phyloP scores from a whole-genome alignment of 1,140 invertebrate species.

The Drosophila kohkoa region DNA sequence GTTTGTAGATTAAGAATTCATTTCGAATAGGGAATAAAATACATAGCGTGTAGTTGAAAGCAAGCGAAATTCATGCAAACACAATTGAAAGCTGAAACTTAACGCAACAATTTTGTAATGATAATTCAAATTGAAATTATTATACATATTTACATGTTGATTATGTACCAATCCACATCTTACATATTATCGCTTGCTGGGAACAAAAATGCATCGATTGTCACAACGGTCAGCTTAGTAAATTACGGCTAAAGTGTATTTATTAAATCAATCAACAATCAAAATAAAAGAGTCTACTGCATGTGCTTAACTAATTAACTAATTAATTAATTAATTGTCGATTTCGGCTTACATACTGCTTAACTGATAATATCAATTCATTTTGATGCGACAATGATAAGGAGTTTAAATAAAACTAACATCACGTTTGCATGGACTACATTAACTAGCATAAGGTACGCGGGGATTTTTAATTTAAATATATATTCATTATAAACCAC shows the following conservation, averaged over 20 bases:
- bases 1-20: neutral
- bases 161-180: conserved; percentile 21
- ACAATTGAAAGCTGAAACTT: conserved; percentile 10
- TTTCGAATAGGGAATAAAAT: conserved; percentile 12
- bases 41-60: conserved; percentile 12
- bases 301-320: conserved; percentile 56
- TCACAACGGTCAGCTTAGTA: conserved; percentile 33
- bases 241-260: conserved; percentile 12
- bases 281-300: conserved; percentile 40
- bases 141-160: conserved; percentile 34
- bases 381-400: conserved; percentile 38
- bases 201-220: conserved; percentile 21
- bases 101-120: conserved; percentile 8
- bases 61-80: conserved; percentile 36
- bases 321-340: conserved; percentile 38
- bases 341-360: conserved; percentile 30
- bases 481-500: conserved; percentile 28
- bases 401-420: conserved; percentile 47
- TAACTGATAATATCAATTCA: conserved; percentile 24
- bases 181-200: conserved; percentile 20
- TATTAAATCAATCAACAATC: conserved; percentile 32
- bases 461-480: conserved; percentile 8
- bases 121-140: conserved; percentile 8
- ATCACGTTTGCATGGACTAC: conserved; percentile 59
- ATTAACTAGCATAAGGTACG: conserved; percentile 29